Base-by-base conservation (phyloP, 1,140 invertebrate genomes). In the Doryteuthis pealeii region DNA sequence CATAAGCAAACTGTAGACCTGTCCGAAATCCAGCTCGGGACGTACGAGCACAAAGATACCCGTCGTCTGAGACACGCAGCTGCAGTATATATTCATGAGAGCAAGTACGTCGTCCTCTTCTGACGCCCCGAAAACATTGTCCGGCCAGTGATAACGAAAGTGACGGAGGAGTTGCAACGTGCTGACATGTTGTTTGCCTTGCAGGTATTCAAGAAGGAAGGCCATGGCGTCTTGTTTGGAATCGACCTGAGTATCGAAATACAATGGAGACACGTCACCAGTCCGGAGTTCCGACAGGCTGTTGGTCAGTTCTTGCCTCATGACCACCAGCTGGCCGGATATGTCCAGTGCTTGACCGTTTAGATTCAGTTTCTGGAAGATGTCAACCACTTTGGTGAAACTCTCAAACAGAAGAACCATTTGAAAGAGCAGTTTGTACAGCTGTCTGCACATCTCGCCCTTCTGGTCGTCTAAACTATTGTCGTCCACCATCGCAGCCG, bases 351-450 rank as follows among this genome's bases (percentile, higher is more conserved):
- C 71, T 78, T 85, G 82, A 76, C 81, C 76, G n/a, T 81, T 79
- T 58, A 81, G 75, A 22, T 91, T 88, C 10, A 90, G 90, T 18
- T 86, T 86, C 22, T 89, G 89, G n/a, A 94, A 86, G 0, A 91
- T 89, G 0, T 89, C 86, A 71, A 96, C 90, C 90, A 98, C 93
- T 89, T 98, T 98, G 82, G 94, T 93, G 79, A 95, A 95, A 26
- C 94, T 94, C 88, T 99, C 96, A 68, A 97, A 91, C 2, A 99
- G 89, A 31, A 98, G 87, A 14, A 98, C 88, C 18, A 98, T 89
- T 85, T 99, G 97, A 83, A 99, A 97, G 84, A 97, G 94, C 4
- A 99, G 90, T 84, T 96, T 96, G 87, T 98, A 97, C 14, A 98
- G 89, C 68, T 93, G 91, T 79, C 93, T 91, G 26, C 94, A 95